A percentile compares a stretch with the other conserved stretches of the same genome.
Evolutionary conservation across 2,888 invertebrate genomes (phyloP).

Genomic region (Diaphora mendica): DNA sequence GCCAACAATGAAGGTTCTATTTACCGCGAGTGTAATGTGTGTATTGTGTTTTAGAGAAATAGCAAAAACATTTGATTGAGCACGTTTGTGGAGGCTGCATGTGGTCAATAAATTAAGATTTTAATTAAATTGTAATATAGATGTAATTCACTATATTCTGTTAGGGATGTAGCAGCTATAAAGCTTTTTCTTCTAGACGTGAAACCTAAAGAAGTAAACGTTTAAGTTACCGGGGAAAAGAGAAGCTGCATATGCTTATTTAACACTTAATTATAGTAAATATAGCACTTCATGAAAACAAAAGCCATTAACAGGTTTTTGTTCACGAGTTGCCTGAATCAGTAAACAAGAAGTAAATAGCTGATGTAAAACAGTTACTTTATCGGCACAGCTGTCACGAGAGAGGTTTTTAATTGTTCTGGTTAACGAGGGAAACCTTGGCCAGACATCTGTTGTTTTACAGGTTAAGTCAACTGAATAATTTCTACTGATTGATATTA

Average conservation of each 20-base stretch:
- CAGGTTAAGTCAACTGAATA: conserved; percentile 37
- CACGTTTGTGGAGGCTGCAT: conserved; percentile 34
- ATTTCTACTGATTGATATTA: conserved; percentile 22
- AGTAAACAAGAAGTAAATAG: not conserved
- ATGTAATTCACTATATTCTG: too few species aligned
- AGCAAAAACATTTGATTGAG: conserved; percentile 43
- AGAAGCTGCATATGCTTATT: not conserved
- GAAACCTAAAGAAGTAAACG: not conserved
- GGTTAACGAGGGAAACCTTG: conserved; percentile 46
- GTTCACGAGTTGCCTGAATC: not conserved
- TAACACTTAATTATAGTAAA: too few species aligned
- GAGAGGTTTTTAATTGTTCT: conserved; percentile 45
- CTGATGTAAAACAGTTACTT: conserved; percentile 39
- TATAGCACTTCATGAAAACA: not conserved
- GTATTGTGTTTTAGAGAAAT: conserved; percentile 27
- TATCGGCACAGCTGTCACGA: conserved; percentile 29
- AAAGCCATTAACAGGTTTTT: not conserved
- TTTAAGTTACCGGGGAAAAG: not conserved
- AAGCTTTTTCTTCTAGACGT: not conserved
- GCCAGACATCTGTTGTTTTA: conserved; percentile 50
- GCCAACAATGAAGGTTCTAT: conserved; percentile 63
- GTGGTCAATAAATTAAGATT: conserved; percentile 35
- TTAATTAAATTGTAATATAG: not conserved
- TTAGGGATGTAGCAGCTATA: not conserved
- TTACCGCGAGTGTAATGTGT: conserved; percentile 41